phyloP scores from a whole-genome alignment of 2,888 invertebrate species.

The Sarcophaga subvicina region DNA sequence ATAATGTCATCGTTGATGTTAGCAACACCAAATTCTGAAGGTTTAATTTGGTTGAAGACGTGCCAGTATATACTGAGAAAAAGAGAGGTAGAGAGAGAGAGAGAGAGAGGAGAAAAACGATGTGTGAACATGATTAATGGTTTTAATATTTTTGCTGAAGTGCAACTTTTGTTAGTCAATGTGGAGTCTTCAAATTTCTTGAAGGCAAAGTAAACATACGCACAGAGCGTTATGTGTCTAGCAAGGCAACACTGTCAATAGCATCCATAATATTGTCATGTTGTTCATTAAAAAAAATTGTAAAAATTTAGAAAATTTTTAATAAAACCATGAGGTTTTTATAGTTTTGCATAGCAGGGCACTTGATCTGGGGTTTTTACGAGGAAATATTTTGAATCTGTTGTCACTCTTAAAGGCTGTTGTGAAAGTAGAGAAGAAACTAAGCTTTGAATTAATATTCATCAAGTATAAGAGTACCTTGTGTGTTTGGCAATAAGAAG shows the following conservation, averaged over 20 bases:
- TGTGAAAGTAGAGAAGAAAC: too few species aligned
- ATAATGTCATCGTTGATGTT: not conserved
- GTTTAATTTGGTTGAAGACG: conserved; percentile 12
- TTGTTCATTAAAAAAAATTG: not conserved
- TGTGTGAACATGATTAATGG: conserved; percentile 60
- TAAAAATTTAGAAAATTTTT: too few species aligned
- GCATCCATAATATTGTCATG: not conserved
- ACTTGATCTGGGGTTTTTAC: too few species aligned
- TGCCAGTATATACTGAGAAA: not conserved
- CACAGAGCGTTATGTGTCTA: not conserved
- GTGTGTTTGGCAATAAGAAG: too few species aligned
- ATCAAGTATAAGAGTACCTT: too few species aligned
- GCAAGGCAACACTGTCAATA: not conserved
- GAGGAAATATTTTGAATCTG: too few species aligned
- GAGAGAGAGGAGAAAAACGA: conserved; percentile 4
- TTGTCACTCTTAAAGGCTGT: too few species aligned
- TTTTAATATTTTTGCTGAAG: conserved; percentile 9
- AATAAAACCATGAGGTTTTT: too few species aligned
- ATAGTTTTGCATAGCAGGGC: too few species aligned
- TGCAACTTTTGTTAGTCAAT: not conserved
- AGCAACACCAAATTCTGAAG: conserved; percentile 27
- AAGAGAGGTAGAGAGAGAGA: conserved; percentile 1
- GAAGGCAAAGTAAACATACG: not conserved
- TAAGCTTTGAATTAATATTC: too few species aligned
- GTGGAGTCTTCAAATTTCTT: not conserved